Percentiles rank a stretch among this genome's conserved stretches.
phyloP scores from a whole-genome alignment of 1,140 invertebrate species.

The Lepidotrigona ventralis region DNA sequence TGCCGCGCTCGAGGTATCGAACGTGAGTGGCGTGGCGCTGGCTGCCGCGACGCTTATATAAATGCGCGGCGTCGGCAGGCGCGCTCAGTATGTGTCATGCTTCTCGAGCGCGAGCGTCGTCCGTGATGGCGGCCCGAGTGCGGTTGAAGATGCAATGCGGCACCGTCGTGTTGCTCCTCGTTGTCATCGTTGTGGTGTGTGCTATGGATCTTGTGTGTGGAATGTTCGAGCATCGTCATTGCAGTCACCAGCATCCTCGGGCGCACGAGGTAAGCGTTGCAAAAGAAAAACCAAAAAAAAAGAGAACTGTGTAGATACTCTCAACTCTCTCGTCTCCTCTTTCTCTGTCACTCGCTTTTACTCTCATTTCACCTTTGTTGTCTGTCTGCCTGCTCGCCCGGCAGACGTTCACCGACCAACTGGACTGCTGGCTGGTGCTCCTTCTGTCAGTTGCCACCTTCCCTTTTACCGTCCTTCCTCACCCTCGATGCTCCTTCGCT shows the following conservation, averaged over 20 bases:
- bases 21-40: conserved; percentile 57
- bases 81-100: conserved; percentile 76
- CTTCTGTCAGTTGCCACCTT: background rate
- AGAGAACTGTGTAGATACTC: background rate
- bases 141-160: conserved; percentile 78
- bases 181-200: conserved; percentile 72
- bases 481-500: background rate
- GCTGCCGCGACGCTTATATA: conserved; percentile 69
- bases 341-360: conserved; percentile 19
- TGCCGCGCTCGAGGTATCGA: conserved; percentile 54
- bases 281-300: background rate
- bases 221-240: conserved; percentile 78
- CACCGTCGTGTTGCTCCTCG: conserved; percentile 68
- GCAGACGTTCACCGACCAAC: conserved; percentile 1
- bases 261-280: conserved; percentile 79
- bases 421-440: conserved; percentile 4
- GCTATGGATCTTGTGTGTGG: conserved; percentile 74
- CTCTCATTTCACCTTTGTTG: conserved; percentile 31
- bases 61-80: conserved; percentile 65
- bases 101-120: conserved; percentile 64
- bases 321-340: conserved; percentile 12
- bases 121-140: conserved; percentile 76
- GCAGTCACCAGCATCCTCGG: conserved; percentile 80
- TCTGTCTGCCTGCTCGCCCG: background rate
- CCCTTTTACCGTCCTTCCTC: background rate